Base-by-base conservation (phyloP, 2,888 invertebrate genomes). In the Drosophila limbata region DNA sequence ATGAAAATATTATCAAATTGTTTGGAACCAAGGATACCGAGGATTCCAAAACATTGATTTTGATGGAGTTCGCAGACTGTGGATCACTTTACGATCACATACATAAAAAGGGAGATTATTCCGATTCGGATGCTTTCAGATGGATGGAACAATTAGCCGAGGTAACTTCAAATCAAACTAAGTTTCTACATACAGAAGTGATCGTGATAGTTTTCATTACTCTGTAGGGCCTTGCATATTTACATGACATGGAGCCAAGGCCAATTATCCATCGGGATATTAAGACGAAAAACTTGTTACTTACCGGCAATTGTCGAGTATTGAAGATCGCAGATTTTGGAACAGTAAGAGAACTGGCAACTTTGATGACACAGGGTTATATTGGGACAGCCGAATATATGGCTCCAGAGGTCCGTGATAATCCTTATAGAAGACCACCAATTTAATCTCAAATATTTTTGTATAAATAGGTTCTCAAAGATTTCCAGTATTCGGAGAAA, bases 361-460 rank as follows among this genome's bases (percentile, higher is more conserved):
- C 56, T 9, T 1, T 0, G 1, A 72, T 71, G 66, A 45, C 72
- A 10, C 0, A 1, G 4, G 0, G 0, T n/a, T 37, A 37, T 0
- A 0, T 1, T 10, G 61, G 72, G 0, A 71, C 72, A 1, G 0
- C 0, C 6, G 4, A 9, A 6, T 72, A 72, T 35, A 72, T 48
- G 21, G 56, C 72, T 4, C 72, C 72, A 9, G 66, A 71, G 42
- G 72, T 71, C 3, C n/a, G n/a, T n/a, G n/a, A n/a, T n/a, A n/a
- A n/a, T n/a, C n/a, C n/a, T n/a, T n/a, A n/a, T n/a, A n/a, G n/a
- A n/a, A n/a, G n/a, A n/a, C n/a, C n/a, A n/a, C n/a, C n/a, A n/a
- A 50, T 13, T 39, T 15, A n/a, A 8, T 13, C 4, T 1, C 42
- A 33, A 8, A n/a, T n/a, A 13, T 13, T 50, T 42, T 2, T 8